Evolutionary conservation across 2,797 vertebrate genomes (phyloP).

Genomic region (Myiotriccus ornatus): DNA sequence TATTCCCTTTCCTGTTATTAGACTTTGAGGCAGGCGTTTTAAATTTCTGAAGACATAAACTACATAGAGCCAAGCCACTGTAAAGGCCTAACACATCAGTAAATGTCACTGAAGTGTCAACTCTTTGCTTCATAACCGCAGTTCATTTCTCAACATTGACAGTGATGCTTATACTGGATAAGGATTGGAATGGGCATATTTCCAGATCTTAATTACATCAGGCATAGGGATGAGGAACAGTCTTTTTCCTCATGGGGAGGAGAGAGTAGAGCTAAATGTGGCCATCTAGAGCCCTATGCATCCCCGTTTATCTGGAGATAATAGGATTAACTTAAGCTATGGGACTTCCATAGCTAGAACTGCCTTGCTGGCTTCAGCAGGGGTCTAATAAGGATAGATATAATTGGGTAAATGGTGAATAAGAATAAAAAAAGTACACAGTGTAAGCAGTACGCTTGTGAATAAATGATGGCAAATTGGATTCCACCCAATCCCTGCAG

Average conservation of each 20-base stretch:
- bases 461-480: slow-evolving; percentile 78
- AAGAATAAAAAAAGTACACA: slow-evolving; percentile 71
- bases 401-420: slow-evolving; percentile 80
- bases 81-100: slow-evolving; percentile 72
- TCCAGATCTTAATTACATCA: slow-evolving; percentile 84
- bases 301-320: slow-evolving; percentile 78
- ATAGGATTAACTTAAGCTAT: slow-evolving; percentile 81
- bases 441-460: slow-evolving; percentile 68
- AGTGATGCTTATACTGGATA: slow-evolving; percentile 73
- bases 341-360: slow-evolving; percentile 76
- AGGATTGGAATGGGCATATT: slow-evolving; percentile 77
- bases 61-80: slow-evolving; percentile 3
- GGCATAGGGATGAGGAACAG: slow-evolving; percentile 70
- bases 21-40: slow-evolving; percentile 61
- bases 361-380: slow-evolving; percentile 78
- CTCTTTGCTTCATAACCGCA: slow-evolving; percentile 73
- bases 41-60: slow-evolving; percentile 60
- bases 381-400: slow-evolving; percentile 82
- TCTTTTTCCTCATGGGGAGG: slow-evolving; percentile 62
- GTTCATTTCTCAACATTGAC: slow-evolving; percentile 76
- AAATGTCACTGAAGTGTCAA: slow-evolving; percentile 76
- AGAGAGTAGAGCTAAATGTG: slow-evolving; percentile 70
- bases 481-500: slow-evolving; percentile 71
- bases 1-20: slow-evolving; percentile 25
- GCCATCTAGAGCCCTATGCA: slow-evolving; percentile 70